Evolutionary conservation across 2,113 vertebrate species (phyloP), one percentile per base, ranked within the genome.

Genomic region (Merops nubicus): DNA sequence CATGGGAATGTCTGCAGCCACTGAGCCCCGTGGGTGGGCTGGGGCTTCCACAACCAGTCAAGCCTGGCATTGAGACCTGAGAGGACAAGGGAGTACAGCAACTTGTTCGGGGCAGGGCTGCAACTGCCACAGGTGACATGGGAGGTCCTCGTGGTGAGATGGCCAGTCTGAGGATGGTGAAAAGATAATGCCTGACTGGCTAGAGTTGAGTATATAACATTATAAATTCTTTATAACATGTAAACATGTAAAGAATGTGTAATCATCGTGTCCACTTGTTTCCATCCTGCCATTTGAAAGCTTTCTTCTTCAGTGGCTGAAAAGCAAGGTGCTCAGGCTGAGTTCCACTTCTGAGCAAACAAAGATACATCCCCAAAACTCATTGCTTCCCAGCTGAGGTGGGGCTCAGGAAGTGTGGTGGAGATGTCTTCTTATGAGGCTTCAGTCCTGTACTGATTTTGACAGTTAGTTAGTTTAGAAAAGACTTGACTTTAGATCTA

Each of bases 11-110:
- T 51, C 63, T 60, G 29, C 82, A 88, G 82, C 57, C 36, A 1
- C 33, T 0, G 0, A 47, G 50, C 62, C 36, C 36, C 2, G 3
- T 31, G 64, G 15, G 15, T 53, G 47, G 34, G 33, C 1, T 38
- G 56, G n/a, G 64, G 14, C 79, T 74, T 77, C 64, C 34, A 54
- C 33, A 65, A 23, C 14, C 3, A 11, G 45, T 23, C 54, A 70
- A 84, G 48, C 28, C 67, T 12, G 1, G 36, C 8, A 1, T 13
- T 78, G 51, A 53, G n/a, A 63, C 23, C 13, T 1, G 0, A 21
- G 50, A 53, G 54, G 51, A 67, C 0, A 0, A 54, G 45, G 7
- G 7, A 70, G 36, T n/a, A 64, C 64, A 45, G 54, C 7, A 60
- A n/a, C 1, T 0, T 25, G 19, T 34, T 53, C 1, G 2, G 62